Percentiles rank a stretch among this genome's conserved stretches.
Evolutionary conservation across 2,797 vertebrate species (phyloP).

Genomic region (Trematomus bernacchii): DNA sequence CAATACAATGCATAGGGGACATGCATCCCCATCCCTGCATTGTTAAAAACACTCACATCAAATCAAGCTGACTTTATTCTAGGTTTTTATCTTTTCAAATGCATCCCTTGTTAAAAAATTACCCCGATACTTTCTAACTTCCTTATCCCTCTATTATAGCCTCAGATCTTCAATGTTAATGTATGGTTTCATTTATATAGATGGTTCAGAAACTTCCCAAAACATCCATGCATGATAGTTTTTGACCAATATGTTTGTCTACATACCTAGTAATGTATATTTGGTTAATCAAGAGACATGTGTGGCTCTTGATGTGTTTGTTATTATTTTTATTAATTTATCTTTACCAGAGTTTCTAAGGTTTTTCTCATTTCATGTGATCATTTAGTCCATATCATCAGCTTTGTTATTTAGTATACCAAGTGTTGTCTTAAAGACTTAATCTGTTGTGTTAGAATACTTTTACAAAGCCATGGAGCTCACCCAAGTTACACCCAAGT

Average conservation of each 20-base stretch:
- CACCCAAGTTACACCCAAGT: constrained; percentile 6
- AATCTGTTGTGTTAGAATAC: background rate
- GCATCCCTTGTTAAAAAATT: no score
- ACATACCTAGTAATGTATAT: no score
- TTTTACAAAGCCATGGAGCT: background rate
- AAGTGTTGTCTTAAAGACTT: background rate
- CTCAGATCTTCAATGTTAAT: no score
- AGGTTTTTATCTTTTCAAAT: no score
- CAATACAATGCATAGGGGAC: background rate
- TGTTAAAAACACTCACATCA: background rate
- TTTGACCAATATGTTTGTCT: no score
- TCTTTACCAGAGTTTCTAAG: background rate
- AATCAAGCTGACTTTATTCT: background rate
- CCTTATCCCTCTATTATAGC: no score
- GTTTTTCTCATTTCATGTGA: background rate
- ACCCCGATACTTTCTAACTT: no score
- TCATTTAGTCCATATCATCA: no score
- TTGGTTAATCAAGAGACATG: background rate
- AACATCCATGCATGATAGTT: no score
- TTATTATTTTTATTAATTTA: background rate
- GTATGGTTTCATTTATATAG: no score
- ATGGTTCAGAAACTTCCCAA: no score
- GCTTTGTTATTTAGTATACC: background rate
- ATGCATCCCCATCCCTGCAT: background rate
- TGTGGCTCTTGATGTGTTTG: background rate